These are phyloP conservation scores for Petroica traversi DNA, from an alignment of 2,113 vertebrate species.

Conservation along the genomic window DNA sequence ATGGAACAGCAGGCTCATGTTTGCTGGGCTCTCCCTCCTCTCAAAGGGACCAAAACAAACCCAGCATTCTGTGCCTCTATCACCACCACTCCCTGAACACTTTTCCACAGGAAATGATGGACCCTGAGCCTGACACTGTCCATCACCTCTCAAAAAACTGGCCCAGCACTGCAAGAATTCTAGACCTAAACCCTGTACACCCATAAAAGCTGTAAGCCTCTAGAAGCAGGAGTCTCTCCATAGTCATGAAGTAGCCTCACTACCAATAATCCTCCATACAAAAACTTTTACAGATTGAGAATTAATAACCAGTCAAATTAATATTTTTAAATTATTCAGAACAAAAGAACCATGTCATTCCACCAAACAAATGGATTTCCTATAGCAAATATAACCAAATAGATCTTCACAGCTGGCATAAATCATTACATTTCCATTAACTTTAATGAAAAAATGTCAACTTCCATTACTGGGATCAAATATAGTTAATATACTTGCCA, in stretches of 20 bases:
- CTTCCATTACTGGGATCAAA: slow-evolving; percentile 4
- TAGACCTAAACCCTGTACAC: neutral
- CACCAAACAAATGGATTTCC: slow-evolving; percentile 10
- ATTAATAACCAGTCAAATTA: neutral
- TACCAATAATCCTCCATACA: neutral
- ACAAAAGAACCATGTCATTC: neutral
- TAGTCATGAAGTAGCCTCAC: neutral
- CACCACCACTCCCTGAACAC: neutral
- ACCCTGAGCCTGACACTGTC: neutral
- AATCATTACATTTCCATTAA: neutral
- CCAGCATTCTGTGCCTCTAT: neutral
- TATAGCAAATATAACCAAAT: neutral
- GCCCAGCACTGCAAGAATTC: neutral
- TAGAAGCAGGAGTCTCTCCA: neutral
- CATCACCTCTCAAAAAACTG: neutral
- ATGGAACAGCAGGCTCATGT: neutral
- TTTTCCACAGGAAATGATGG: neutral
- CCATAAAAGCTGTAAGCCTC: neutral
- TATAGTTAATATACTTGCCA: neutral
- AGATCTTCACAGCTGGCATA: neutral
- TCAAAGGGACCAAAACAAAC: neutral
- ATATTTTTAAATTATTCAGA: neutral
- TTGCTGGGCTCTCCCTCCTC: neutral
- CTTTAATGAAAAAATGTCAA: neutral
- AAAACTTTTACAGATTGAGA: neutral